phyloP scores from a whole-genome alignment of 1,140 invertebrate genomes.

The Drosophila burlai region DNA sequence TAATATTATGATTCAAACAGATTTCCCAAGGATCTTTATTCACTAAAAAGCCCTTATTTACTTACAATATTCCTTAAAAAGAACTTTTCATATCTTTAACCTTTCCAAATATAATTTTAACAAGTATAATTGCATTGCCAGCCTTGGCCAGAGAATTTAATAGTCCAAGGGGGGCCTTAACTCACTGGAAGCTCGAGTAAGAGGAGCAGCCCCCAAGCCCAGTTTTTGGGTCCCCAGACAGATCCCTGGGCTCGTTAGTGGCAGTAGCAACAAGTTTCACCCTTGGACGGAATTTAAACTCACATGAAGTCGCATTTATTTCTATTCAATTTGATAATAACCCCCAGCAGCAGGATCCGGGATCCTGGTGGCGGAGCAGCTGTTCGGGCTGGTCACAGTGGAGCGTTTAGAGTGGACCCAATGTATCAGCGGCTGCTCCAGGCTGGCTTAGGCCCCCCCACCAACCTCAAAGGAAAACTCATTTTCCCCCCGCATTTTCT shows the following conservation, averaged over 20 bases:
- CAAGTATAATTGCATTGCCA: neutral
- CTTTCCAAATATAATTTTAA: neutral
- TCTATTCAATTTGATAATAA: constrained; percentile 83
- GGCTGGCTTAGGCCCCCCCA: neutral
- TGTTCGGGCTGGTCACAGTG: constrained; percentile 63
- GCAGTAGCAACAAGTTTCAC: constrained; percentile 26
- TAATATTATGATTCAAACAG: neutral
- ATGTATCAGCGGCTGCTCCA: constrained; percentile 75
- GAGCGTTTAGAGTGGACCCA: constrained; percentile 79
- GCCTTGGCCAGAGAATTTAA: neutral
- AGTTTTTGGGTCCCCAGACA: neutral
- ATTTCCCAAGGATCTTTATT: neutral
- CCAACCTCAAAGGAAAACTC: constrained; percentile 61
- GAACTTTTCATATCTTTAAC: neutral
- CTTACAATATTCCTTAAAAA: neutral
- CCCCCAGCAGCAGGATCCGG: constrained; percentile 52
- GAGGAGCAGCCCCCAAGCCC: neutral
- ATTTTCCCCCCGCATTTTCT: constrained; percentile 68
- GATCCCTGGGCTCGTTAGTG: constrained; percentile 14
- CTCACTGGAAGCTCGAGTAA: neutral
- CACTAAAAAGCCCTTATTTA: too few species aligned
- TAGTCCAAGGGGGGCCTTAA: constrained; percentile 2
- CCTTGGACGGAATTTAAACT: constrained; percentile 63
- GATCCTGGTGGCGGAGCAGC: constrained; percentile 49
- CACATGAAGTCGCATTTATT: constrained; percentile 79